Evolutionary conservation across 2,797 vertebrate species (phyloP), one percentile per base, ranked within the genome.

Genomic region (Scleropages formosus): DNA sequence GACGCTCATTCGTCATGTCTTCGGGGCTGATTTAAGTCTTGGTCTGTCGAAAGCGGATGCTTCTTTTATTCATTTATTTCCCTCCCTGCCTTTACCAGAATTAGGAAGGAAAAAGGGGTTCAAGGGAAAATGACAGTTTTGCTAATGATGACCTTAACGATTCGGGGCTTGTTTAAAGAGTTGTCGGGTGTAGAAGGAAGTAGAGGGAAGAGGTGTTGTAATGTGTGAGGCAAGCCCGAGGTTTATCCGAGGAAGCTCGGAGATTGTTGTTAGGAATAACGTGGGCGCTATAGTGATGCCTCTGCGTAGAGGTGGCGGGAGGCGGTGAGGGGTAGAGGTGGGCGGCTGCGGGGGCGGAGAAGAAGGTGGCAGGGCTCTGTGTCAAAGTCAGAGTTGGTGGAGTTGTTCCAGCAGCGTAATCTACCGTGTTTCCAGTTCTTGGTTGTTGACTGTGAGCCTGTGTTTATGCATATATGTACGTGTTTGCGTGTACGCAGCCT

Each of bases 41-140:
- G 62, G 26, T 62, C 60, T 31, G 63, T 31, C 4, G n/a, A 65
- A 39, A 39, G 31, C 31, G 39, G 31, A 39, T 39, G 6, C 31
- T 39, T 39, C 39, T 39, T n/a, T n/a, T 27, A 27, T 11, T 67
- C 39, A 39, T 46, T 68, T 44, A n/a, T 68, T 51, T n/a, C n/a
- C n/a, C n/a, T n/a, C n/a, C n/a, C 51, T 47, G n/a, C 51, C 20
- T 49, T 12, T 4, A 49, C 49, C 9, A 44, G 51, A 68, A 49
- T n/a, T 51, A 66, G n/a, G 8, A 39, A 39, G 31, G n/a, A 66
- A 68, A 51, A 68, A 68, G 13, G n/a, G 66, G 18, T 68, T 68
- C 12, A 20, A 51, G 16, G 15, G 6, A 49, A 15, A 20, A 47
- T 15, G 47, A 51, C n/a, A 11, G 31, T 39, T 39, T 39, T 39